Evolutionary conservation across 2,888 invertebrate genomes (phyloP), one percentile per base, ranked within the genome.

Genomic region (Euzetes globulus): DNA sequence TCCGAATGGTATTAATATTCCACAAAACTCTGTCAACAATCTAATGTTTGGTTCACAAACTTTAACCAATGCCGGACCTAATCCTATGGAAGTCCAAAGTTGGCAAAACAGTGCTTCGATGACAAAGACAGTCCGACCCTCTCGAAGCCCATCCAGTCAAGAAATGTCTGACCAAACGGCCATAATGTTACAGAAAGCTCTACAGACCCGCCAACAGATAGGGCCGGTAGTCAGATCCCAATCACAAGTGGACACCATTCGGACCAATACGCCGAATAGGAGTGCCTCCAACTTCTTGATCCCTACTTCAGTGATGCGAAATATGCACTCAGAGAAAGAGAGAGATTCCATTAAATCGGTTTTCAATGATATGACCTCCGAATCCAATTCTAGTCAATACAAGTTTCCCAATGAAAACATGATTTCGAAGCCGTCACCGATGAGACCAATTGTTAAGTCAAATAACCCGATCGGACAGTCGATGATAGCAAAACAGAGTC

Each of bases 301-400:
- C 0, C 95, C 95, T 76, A 95, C 94, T 41, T 92, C 94, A 77
- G 95, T 95, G 77, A 86, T 95, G 81, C 88, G 94, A 77, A 94
- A 94, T 85, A 93, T 94, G 29, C 4, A 29, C 15, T 63, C 29
- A 27, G 63, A 63, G n/a, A 63, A 63, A 29, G 29, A 63, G 9
- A 63, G n/a, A 22, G 58, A 58, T 25, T 58, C 22, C 58, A 22
- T 4, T 7, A 58, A 58, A 58, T 58, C 11, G 52, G 17, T 17
- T 70, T 47, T 50, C 41, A 27, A 47, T 50, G 50, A 37, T 17
- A 41, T 27, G 27, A 45, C 33, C 9, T 9, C 50, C 1, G 33
- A 47, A n/a, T 6, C 47, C 22, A 41, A 47, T 19, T 17, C 50
- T 50, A 71, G 63, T 63, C 63, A 27, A 25, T 13, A 3, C 9